phyloP scores from a whole-genome alignment of 1,140 invertebrate species.

The Amyelois transitella region DNA sequence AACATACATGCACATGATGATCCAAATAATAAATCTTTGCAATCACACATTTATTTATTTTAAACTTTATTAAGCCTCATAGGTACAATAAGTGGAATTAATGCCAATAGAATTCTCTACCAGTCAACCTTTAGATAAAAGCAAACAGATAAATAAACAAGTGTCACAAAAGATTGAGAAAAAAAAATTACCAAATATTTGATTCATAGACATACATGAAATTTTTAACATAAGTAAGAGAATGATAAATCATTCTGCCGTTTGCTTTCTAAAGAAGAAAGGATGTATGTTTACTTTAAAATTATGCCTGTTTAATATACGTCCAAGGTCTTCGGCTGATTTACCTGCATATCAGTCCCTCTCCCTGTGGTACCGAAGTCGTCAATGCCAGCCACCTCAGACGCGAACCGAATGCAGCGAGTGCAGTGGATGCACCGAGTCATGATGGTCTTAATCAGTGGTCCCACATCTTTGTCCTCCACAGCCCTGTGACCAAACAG shows the following conservation, averaged over 20 bases:
- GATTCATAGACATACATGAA: too few relatives aligned
- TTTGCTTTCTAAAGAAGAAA: background rate
- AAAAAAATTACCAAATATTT: too few relatives aligned
- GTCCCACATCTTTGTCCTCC: slow-evolving; percentile 99
- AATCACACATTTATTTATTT: background rate
- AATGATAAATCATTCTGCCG: too few relatives aligned
- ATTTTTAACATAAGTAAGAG: too few relatives aligned
- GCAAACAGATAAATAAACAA: too few relatives aligned
- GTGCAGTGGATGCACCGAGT: slow-evolving; percentile 99
- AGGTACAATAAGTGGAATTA: too few relatives aligned
- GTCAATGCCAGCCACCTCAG: slow-evolving; percentile 97
- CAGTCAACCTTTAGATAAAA: too few relatives aligned
- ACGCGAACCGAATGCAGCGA: slow-evolving; percentile 96
- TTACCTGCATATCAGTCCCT: slow-evolving; percentile 94
- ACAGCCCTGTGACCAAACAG: slow-evolving; percentile 86
- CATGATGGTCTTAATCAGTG: slow-evolving; percentile 99
- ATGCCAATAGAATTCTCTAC: too few relatives aligned
- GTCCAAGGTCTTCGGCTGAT: background rate
- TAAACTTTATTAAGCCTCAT: too few relatives aligned
- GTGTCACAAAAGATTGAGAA: too few relatives aligned
- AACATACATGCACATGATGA: background rate
- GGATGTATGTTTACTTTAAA: background rate
- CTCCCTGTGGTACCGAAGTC: slow-evolving; percentile 98
- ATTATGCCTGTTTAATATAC: too few relatives aligned
- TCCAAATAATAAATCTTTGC: background rate